phyloP scores from a whole-genome alignment of 2,113 vertebrate genomes.

The Xiphophorus maculatus region DNA sequence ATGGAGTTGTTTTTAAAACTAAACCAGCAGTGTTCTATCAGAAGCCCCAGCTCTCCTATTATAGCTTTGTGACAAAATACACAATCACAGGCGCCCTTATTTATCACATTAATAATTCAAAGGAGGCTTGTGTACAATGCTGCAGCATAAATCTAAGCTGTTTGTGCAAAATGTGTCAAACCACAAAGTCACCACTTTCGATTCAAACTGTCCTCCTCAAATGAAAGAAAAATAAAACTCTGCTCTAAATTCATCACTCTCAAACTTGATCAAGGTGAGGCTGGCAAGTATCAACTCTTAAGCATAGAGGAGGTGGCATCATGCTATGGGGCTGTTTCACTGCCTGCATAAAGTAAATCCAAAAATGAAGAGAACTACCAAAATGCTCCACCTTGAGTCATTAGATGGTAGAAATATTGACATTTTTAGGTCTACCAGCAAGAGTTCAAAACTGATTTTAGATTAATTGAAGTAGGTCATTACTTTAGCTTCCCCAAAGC shows the following conservation, averaged over 20 bases:
- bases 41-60: too few species aligned
- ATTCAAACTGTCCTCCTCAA: neutral
- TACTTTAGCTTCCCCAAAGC: neutral
- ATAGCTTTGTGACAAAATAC: too few species aligned
- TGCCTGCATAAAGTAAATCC: neutral
- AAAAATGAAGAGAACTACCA: neutral
- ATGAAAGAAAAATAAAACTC: neutral
- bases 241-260: neutral
- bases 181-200: neutral
- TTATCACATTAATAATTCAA: neutral
- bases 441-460: neutral
- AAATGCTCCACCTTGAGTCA: neutral
- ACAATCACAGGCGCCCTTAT: too few species aligned
- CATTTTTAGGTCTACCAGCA: neutral
- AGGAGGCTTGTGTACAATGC: neutral
- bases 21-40: too few species aligned
- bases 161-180: neutral
- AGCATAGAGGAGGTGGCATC: too few species aligned
- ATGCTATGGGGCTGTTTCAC: too few species aligned
- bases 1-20: too few species aligned
- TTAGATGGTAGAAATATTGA: neutral
- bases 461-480: neutral
- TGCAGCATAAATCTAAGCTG: neutral
- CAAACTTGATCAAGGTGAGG: too few species aligned
- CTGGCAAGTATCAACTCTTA: too few species aligned